Evolutionary conservation across 2,888 invertebrate species (phyloP).

Genomic region (Apocheima hispidaria): DNA sequence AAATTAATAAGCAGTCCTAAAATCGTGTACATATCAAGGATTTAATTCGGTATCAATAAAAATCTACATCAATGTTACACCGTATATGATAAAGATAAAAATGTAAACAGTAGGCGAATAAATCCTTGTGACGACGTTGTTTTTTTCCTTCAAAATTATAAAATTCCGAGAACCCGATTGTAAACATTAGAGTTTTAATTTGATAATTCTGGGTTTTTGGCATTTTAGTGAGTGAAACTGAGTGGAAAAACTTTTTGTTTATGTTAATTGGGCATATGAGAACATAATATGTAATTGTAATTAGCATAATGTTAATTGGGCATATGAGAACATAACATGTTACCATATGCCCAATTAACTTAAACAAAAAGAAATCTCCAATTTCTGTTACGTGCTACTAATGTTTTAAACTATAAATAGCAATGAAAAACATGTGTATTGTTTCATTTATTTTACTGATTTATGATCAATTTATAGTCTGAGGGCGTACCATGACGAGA

Average conservation of each 20-base stretch:
- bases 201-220: slow-evolving; percentile 28
- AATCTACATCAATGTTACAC: slow-evolving; percentile 9
- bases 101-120: slow-evolving; percentile 10
- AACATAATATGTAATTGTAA: too few relatives aligned
- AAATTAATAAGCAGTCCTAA: background rate
- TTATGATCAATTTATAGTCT: too few relatives aligned
- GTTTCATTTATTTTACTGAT: background rate
- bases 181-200: slow-evolving; percentile 27
- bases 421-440: background rate
- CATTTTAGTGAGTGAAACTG: slow-evolving; percentile 16
- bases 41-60: slow-evolving; percentile 7
- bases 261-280: too few relatives aligned
- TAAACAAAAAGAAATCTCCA: too few relatives aligned
- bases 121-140: slow-evolving; percentile 10
- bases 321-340: too few relatives aligned
- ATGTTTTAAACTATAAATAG: background rate
- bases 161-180: slow-evolving; percentile 14
- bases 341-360: too few relatives aligned
- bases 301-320: too few relatives aligned
- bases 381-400: too few relatives aligned
- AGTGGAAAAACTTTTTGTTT: too few relatives aligned
- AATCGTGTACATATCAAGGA: background rate
- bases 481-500: too few relatives aligned
- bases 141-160: slow-evolving; percentile 6
- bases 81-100: slow-evolving; percentile 16